Base-by-base conservation (phyloP, 2,888 invertebrate genomes). In the Autographa pulchrina region DNA sequence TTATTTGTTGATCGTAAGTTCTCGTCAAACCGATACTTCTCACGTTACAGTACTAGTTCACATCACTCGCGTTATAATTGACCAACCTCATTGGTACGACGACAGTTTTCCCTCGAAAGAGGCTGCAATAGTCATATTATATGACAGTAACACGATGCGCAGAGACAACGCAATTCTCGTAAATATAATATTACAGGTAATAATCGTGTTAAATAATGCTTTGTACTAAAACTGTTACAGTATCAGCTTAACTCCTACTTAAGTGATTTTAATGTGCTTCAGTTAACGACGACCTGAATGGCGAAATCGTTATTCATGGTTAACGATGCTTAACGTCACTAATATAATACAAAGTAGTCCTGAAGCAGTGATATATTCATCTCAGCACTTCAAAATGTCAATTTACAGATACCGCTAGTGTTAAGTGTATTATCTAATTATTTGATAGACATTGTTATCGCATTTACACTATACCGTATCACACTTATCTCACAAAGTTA, bases 111-210 rank as follows among this genome's bases (percentile, higher is more conserved):
- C 43, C 67, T 25, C 41, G 14, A n/a, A n/a, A 16, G 38, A 38
- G 9, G 38, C 38, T 38, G 38, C 38, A 38, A 38, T 38, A 9
- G 8, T 0, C 8, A 11, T 9, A 9, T 48, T 48, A n/a, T 48
- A 48, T 38, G 38, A 11, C 48, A 48, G 48, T n/a, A 54, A 54
- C 54, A 8, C 9, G 41, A 56, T 62, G 38, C 62, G 54, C 31
- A 8, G 54, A 38, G 67, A 38, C 35, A 38, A 38, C 67, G 60
- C 61, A 48, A 48, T 7, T 25, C 16, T 54, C 67, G 25, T 41
- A 56, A 41, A 43, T 48, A 18, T 32, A 31, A 62, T 48, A 62
- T 62, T 32, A 62, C 18, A 7, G 16, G 14, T 8, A 8, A 31
- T 20, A 16, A 11, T 20, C 20, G 9, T 11, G 18, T 9, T 20